phyloP scores from a whole-genome alignment of 2,797 vertebrate species.

The Arremon aurantiirostris region DNA sequence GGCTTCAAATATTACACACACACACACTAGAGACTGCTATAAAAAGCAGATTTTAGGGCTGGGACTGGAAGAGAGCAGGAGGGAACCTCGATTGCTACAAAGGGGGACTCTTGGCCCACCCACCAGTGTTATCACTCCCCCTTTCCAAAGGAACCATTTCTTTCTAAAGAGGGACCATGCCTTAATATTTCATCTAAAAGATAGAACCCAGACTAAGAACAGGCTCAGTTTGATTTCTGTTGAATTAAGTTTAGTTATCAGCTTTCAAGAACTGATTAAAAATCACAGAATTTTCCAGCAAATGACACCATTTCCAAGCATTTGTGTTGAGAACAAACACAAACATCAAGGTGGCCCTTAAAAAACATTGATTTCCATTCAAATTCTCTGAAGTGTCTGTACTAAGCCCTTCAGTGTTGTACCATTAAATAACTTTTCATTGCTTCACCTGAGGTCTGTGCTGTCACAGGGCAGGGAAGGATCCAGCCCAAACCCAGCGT shows the following conservation, averaged over 20 bases:
- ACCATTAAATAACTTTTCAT: neutral
- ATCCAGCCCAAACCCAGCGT: neutral
- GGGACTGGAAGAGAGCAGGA: neutral
- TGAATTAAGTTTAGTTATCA: neutral
- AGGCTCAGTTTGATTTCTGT: neutral
- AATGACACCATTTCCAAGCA: neutral
- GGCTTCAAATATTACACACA: neutral
- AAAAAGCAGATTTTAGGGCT: rapidly evolving
- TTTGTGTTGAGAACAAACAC: neutral
- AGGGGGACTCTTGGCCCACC: neutral
- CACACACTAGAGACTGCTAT: neutral
- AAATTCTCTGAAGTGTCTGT: neutral
- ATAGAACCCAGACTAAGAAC: neutral
- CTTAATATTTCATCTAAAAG: neutral
- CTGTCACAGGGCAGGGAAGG: neutral
- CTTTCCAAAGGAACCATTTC: neutral
- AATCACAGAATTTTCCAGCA: neutral
- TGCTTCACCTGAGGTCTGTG: neutral
- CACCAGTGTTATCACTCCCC: neutral
- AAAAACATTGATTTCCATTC: neutral
- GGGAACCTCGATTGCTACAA: neutral
- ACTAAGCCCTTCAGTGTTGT: neutral
- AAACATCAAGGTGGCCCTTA: neutral
- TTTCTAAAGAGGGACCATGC: neutral
- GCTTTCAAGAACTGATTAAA: neutral